Conservation (phyloP, 2,113 vertebrate genomes). For the Diglossa brunneiventris region DNA sequence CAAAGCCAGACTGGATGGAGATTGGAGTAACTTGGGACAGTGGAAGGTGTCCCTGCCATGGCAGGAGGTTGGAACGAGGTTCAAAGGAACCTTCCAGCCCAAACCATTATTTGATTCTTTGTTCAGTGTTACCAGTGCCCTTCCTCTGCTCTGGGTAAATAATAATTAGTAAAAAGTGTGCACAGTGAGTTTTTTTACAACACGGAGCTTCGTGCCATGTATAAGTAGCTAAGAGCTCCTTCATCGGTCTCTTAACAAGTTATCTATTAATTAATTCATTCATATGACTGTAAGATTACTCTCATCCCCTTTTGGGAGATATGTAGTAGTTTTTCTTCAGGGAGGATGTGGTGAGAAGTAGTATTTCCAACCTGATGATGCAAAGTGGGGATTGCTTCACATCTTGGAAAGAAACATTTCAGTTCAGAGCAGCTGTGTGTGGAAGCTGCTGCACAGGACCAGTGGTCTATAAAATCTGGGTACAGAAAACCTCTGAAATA, state of each 20-base stretch:
- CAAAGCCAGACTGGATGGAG: fast-evolving
- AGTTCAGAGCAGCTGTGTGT: neutral
- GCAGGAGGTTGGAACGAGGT: fast-evolving
- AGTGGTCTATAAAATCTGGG: neutral
- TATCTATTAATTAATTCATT: neutral
- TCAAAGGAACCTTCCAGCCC: neutral
- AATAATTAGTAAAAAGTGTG: fast-evolving
- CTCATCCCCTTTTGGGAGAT: neutral
- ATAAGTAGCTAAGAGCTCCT: neutral
- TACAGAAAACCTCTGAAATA: neutral
- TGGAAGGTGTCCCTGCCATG: neutral
- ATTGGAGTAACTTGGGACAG: fast-evolving
- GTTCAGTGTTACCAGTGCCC: neutral
- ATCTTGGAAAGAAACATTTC: neutral
- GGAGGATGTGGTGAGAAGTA: neutral
- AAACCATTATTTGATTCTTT: neutral
- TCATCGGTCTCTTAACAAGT: neutral
- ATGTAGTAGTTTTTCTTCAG: neutral
- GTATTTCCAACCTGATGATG: neutral
- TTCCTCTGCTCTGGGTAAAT: neutral
- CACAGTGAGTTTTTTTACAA: neutral
- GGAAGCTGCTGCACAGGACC: neutral
- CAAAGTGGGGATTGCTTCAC: neutral
- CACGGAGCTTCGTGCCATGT: neutral
- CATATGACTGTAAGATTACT: neutral